Percentiles rank a stretch among this genome's conserved stretches.
phyloP scores from a whole-genome alignment of 2,113 vertebrate species.

The Psettodes erumei region DNA sequence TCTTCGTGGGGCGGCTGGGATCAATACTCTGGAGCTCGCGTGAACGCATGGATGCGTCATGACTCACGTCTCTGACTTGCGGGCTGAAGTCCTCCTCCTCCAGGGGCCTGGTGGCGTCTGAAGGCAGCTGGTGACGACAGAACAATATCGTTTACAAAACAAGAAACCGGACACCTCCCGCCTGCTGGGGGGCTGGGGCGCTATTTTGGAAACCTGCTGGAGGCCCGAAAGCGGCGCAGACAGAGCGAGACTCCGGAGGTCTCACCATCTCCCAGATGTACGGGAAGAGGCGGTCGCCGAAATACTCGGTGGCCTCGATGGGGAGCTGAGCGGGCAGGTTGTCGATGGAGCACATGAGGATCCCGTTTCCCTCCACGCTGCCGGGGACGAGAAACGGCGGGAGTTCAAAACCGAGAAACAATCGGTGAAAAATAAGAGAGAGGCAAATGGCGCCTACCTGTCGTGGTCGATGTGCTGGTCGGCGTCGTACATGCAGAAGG shows the following conservation, averaged over 20 bases:
- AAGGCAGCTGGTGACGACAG: conserved; percentile 85
- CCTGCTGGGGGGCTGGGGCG: too few species aligned
- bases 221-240: too few species aligned
- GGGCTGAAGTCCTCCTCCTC: conserved; percentile 91
- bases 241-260: background rate
- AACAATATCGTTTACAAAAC: background rate
- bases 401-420: background rate
- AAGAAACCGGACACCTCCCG: background rate
- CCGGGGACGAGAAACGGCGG: conserved; percentile 39
- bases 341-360: conserved; percentile 99
- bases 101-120: conserved; percentile 89
- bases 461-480: conserved; percentile 94
- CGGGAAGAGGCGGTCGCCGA: conserved; percentile 94
- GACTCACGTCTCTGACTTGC: conserved; percentile 94
- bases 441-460: conserved; percentile 87
- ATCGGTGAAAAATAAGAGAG: background rate
- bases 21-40: too few species aligned
- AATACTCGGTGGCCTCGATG: conserved; percentile 96
- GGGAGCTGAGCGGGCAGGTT: conserved; percentile 97
- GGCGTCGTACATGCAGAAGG: conserved; percentile 98
- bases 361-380: conserved; percentile 94
- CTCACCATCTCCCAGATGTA: conserved; percentile 99
- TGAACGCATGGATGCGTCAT: too few species aligned
- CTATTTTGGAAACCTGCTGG: too few species aligned
- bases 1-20: too few species aligned